These are phyloP conservation scores for Julus scandinavius DNA, from an alignment of 2,888 invertebrate genomes.

Conservation along the genomic window DNA sequence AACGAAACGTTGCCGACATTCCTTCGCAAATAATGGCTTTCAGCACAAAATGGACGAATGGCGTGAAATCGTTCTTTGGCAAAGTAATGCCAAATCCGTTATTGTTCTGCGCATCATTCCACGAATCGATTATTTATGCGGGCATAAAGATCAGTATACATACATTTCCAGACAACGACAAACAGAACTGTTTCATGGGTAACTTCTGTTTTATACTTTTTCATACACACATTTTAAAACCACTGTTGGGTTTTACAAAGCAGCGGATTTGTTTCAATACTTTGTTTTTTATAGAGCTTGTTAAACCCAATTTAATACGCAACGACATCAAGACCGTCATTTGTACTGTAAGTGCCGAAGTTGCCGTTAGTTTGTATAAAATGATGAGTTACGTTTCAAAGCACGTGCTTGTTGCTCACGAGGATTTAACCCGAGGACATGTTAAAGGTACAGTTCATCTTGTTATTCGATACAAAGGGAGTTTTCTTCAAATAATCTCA, in stretches of 20 bases:
- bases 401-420: not conserved
- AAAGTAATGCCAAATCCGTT: constrained; percentile 36
- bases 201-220: not conserved
- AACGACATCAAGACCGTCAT: not conserved
- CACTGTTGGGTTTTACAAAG: too few relatives aligned
- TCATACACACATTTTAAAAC: too few relatives aligned
- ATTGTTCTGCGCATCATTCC: constrained; percentile 45
- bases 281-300: not conserved
- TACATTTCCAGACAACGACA: not conserved
- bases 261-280: too few relatives aligned
- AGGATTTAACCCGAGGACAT: not conserved
- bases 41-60: constrained; percentile 43
- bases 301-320: not conserved
- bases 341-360: not conserved
- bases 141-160: constrained; percentile 25
- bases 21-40: constrained; percentile 57
- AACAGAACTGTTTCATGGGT: not conserved
- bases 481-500: not conserved
- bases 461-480: not conserved
- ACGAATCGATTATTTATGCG: constrained; percentile 31
- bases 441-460: not conserved
- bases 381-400: not conserved
- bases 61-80: not conserved
- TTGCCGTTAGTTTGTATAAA: not conserved
- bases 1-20: not conserved